phyloP scores from a whole-genome alignment of 2,113 vertebrate species.

The Albula goreensis region DNA sequence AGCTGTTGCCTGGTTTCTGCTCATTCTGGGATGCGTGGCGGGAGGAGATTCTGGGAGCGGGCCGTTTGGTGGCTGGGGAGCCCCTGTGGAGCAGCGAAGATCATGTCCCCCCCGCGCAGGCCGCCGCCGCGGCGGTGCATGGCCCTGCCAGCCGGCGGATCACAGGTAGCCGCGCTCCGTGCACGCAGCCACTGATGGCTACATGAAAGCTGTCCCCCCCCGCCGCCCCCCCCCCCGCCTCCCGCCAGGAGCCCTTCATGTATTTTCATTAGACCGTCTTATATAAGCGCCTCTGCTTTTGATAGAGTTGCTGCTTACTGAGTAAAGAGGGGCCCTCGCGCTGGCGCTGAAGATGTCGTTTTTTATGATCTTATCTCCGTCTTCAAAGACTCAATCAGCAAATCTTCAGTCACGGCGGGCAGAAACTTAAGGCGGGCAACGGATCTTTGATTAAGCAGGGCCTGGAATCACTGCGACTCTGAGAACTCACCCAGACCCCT shows the following conservation, averaged over 20 bases:
- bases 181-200: background rate
- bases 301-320: slow-evolving; percentile 20
- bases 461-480: slow-evolving; percentile 34
- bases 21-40: too few species aligned
- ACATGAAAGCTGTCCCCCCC: background rate
- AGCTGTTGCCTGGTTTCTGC: too few species aligned
- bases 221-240: background rate
- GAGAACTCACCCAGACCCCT: slow-evolving; percentile 31
- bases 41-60: too few species aligned
- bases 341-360: slow-evolving; percentile 13
- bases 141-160: background rate
- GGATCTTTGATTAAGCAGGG: slow-evolving; percentile 37
- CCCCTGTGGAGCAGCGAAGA: slow-evolving; percentile 6
- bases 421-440: slow-evolving; percentile 34
- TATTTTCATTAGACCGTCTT: slow-evolving; percentile 32
- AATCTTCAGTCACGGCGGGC: slow-evolving; percentile 34
- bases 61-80: background rate
- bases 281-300: slow-evolving; percentile 28
- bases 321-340: background rate
- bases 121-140: background rate
- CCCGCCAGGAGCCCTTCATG: slow-evolving; percentile 21
- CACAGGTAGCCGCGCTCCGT: background rate
- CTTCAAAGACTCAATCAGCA: slow-evolving; percentile 27
- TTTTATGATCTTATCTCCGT: slow-evolving; percentile 31
- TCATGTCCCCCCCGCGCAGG: background rate